These are phyloP conservation scores for Caerostris darwini DNA, from an alignment of 1,140 invertebrate genomes.

Conservation along the genomic window DNA sequence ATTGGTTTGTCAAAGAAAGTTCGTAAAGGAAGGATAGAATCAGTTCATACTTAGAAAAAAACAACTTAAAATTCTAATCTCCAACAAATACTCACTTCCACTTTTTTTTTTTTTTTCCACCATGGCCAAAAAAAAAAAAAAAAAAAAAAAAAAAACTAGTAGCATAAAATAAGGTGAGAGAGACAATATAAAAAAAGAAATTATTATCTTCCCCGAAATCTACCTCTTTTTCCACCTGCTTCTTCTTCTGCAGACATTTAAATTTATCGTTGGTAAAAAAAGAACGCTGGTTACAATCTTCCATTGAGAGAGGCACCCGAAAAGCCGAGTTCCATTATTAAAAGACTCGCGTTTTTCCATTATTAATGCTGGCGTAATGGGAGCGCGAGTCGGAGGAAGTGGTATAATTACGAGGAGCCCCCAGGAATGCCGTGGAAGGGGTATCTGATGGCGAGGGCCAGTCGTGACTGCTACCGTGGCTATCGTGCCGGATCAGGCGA, in stretches of 20 bases:
- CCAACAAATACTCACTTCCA: too few relatives aligned
- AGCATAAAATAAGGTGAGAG: neutral
- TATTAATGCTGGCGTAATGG: slow-evolving; percentile 5
- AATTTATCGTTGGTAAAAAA: neutral
- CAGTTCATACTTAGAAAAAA: too few relatives aligned
- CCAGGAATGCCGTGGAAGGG: slow-evolving; percentile 31
- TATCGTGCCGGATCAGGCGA: slow-evolving; percentile 40
- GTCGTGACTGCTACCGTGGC: slow-evolving; percentile 70
- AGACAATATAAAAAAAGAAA: too few relatives aligned
- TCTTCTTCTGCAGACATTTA: neutral
- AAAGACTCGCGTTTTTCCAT: slow-evolving; percentile 31
- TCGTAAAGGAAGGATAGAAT: neutral
- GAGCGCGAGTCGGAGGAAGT: neutral
- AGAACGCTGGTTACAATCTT: neutral
- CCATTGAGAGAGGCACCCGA: neutral
- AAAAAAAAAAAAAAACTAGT: neutral
- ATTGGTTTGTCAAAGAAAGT: too few relatives aligned
- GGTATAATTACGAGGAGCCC: slow-evolving; percentile 53
- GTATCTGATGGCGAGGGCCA: slow-evolving; percentile 59
- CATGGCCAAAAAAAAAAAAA: neutral
- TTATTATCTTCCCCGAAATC: neutral
- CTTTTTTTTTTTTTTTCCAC: too few relatives aligned
- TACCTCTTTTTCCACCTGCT: neutral
- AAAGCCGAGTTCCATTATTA: neutral
- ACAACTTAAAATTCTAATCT: too few relatives aligned